Evolutionary conservation across 2,113 vertebrate species (phyloP).

Genomic region (Cyprinodon brontotheroides): DNA sequence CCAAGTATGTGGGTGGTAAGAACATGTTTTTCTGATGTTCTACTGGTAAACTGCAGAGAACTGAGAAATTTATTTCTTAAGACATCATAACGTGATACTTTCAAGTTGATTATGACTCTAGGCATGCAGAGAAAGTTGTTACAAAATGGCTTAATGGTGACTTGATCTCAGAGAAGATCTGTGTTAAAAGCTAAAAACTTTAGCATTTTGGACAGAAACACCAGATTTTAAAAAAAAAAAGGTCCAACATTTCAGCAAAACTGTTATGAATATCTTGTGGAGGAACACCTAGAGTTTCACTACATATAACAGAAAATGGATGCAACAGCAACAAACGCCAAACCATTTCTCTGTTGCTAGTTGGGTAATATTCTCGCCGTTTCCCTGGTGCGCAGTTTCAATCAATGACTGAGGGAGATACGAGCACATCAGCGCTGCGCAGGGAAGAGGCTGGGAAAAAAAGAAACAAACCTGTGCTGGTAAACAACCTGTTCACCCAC

Average conservation of each 20-base stretch:
- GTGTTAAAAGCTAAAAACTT: not conserved
- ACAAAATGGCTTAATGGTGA: not conserved
- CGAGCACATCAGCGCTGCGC: constrained; percentile 27
- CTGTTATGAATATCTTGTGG: not conserved
- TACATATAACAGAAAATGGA: not conserved
- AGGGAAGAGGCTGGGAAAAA: not conserved
- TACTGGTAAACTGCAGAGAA: no score
- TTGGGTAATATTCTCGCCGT: constrained; percentile 55
- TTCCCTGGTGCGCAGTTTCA: constrained; percentile 48
- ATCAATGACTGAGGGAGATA: constrained; percentile 60
- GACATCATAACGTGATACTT: no score
- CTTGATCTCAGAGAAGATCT: not conserved
- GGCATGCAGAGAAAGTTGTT: not conserved
- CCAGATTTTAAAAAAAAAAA: not conserved
- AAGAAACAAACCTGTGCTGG: constrained; percentile 30
- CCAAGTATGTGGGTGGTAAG: no score
- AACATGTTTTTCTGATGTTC: no score
- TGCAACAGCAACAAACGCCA: constrained; percentile 13
- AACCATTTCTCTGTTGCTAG: constrained; percentile 34
- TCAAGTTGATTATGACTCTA: no score
- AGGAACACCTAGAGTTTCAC: not conserved
- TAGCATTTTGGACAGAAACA: not conserved
- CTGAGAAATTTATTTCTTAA: no score
- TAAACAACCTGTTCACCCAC: constrained; percentile 65
- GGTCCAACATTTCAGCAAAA: not conserved